Base-by-base conservation (phyloP, 2,113 vertebrate species). In the Xenopus laevis region DNA sequence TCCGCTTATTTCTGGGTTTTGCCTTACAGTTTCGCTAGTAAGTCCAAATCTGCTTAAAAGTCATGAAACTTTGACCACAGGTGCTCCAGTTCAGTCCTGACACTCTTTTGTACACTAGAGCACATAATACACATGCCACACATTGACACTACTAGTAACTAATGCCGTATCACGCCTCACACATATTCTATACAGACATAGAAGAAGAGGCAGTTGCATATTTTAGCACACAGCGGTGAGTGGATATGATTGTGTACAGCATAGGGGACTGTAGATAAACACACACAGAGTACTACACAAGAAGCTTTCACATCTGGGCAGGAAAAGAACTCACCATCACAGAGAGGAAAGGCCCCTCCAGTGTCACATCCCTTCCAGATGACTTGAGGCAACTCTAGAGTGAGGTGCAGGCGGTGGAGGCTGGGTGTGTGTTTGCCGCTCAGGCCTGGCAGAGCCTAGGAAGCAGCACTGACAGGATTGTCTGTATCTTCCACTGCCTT, bases 401-500 rank as follows among this genome's bases (percentile, higher is more conserved):
- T 68, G 58, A 65, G 73, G 66, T 74, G 72, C 72, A 47, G 30
- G 33, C 67, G 73, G 66, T 27, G 55, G 45, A 15, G 40, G 33
- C 33, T 40, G 72, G 72, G 72, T 59, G 68, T 59, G 68, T 45
- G n/a, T 11, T 55, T 62, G 44, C 65, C 62, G 73, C 58, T 69
- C 66, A 55, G 74, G 74, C 74, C 74, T 70, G 66, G 73, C 73
- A 70, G 68, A 81, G 69, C 53, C 63, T 68, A 77, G 81, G 65
- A 33, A 78, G 77, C 68, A 71, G 80, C 80, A 83, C 71, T 82
- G 82, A 82, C 84, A 81, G 78, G 65, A 46, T 27, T 82, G 83
- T 69, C 83, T 85, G 87, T 85, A 83, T 82, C 71, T 82, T 83
- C 87, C 88, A 86, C 81, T 87, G 80, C 84, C 85, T 89, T 86